Conservation (phyloP, 2,113 vertebrate genomes). For the Clarias batrachus region DNA sequence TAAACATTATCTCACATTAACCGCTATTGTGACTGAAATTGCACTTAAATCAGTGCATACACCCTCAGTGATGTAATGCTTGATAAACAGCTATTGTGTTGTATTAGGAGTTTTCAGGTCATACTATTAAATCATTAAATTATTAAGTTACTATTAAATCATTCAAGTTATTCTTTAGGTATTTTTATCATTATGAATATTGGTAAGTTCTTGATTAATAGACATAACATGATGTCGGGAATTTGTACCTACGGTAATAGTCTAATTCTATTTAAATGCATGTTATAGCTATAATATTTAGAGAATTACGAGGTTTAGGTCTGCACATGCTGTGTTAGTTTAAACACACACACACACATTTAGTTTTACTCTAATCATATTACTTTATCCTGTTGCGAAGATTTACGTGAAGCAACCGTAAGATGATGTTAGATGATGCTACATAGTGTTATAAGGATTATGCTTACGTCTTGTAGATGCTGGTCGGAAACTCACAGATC, state of each 20-base stretch:
- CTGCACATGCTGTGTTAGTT: not conserved
- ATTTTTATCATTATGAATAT: not conserved
- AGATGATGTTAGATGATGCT: not conserved
- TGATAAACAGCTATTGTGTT: not conserved
- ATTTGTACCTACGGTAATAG: no score
- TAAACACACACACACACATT: not conserved
- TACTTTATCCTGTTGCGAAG: not conserved
- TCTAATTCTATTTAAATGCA: not conserved
- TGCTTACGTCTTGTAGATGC: not conserved
- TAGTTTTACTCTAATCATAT: no score
- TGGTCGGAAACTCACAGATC: not conserved
- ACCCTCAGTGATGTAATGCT: not conserved
- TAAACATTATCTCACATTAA: not conserved
- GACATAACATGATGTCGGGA: no score
- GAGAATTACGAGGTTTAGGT: not conserved
- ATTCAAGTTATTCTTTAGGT: not conserved
- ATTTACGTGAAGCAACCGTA: not conserved
- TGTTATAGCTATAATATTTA: not conserved
- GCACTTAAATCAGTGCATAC: not conserved
- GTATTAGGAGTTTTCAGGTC: not conserved
- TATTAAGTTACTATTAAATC: no score
- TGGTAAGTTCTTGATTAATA: no score
- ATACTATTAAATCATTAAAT: not conserved
- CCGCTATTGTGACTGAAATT: not conserved
- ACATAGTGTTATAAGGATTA: not conserved